Evolutionary conservation across 1,140 invertebrate species (phyloP), one percentile per base, ranked within the genome.

Genomic region (Procambarus clarkii): DNA sequence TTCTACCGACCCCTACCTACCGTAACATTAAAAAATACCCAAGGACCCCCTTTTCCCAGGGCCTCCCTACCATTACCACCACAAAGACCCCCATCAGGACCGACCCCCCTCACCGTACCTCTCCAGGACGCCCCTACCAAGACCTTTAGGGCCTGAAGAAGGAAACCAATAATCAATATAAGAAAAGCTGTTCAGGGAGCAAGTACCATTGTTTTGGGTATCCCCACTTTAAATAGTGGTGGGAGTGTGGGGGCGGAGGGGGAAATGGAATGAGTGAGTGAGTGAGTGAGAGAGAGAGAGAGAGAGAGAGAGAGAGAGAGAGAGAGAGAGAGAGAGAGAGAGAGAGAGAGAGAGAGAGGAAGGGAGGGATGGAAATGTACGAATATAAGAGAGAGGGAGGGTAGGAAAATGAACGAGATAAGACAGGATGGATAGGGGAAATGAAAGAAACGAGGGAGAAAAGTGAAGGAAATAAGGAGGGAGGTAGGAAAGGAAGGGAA

Each of bases 171-270:
- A 83, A 83, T 83, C 81, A 50, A 83, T 83, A 83, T 34, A 34
- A 83, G 58, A 83, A 21, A 24, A 69, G 81, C 34, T 54, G 80
- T 44, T 69, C 58, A 64, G 44, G 64, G 45, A 13, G n/a, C 7
- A 46, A 83, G 18, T 83, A 69, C 58, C 81, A 69, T 83, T 83
- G 81, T 83, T 83, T 60, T 83, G 58, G 58, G 58, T 15, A 24
- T 24, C 24, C 11, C 81, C 24, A 21, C 64, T 69, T 69, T 83
- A 83, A 83, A 60, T 18, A 58, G 60, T 15, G 81, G 0, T 60
- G 80, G 18, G n/a, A n/a, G n/a, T 24, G 7, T n/a, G 76, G 45
- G 78, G 78, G 78, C n/a, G n/a, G n/a, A n/a, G n/a, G n/a, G n/a
- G n/a, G n/a, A n/a, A n/a, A n/a, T n/a, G n/a, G n/a, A n/a, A n/a